Percentiles rank a stretch among this genome's conserved stretches.
These are phyloP conservation scores for Jordanella pulchra DNA, from an alignment of 2,797 vertebrate genomes.

Conservation along the genomic window DNA sequence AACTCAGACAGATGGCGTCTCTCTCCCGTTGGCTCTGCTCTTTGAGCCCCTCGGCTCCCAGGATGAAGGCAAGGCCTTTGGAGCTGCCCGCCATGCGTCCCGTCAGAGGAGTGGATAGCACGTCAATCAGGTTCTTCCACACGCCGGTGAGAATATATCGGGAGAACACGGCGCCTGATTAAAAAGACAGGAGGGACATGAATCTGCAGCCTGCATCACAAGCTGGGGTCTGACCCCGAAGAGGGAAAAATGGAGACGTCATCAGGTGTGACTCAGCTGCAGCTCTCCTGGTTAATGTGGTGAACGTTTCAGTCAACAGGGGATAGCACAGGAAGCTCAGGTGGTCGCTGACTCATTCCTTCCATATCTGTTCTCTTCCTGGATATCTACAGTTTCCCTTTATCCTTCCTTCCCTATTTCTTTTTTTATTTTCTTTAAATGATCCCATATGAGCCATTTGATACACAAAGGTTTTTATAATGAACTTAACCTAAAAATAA, in stretches of 20 bases:
- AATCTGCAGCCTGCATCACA: background rate
- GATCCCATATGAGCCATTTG: background rate
- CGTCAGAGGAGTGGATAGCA: conserved; percentile 90
- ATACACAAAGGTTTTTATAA: too few relatives aligned
- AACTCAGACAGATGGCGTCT: conserved; percentile 92
- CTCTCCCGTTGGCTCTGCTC: conserved; percentile 94
- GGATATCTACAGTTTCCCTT: too few relatives aligned
- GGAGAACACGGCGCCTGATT: conserved; percentile 87
- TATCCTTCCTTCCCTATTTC: background rate
- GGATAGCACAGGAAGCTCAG: conserved; percentile 10
- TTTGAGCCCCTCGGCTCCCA: conserved; percentile 91
- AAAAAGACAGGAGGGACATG: background rate
- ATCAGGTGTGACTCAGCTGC: conserved; percentile 16
- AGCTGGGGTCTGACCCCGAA: background rate
- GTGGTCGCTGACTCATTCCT: conserved; percentile 18
- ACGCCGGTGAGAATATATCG: conserved; percentile 93
- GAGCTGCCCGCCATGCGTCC: conserved; percentile 95
- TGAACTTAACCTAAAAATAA: too few relatives aligned
- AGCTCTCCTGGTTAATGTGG: conserved; percentile 8
- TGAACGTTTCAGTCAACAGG: background rate
- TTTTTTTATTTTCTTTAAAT: background rate
- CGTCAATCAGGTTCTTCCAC: conserved; percentile 97
- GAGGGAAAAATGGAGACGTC: background rate
- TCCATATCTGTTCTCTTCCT: background rate
- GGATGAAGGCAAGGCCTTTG: conserved; percentile 90